phyloP scores from a whole-genome alignment of 2,888 invertebrate genomes.

The Acrobeloides nanus region DNA sequence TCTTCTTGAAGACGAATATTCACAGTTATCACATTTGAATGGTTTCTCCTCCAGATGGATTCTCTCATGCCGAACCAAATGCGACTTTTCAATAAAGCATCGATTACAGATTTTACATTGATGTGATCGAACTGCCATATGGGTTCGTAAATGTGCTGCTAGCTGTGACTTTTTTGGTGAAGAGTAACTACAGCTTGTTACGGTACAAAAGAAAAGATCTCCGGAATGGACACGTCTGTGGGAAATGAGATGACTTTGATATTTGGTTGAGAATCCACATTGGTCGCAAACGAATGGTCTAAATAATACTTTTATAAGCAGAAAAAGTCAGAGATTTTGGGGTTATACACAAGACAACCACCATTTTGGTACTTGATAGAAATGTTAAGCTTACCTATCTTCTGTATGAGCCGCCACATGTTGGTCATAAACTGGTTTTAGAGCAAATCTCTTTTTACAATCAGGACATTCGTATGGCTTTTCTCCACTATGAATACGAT shows the following conservation, averaged over 20 bases:
- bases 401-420: conserved; percentile 62
- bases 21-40: conserved; percentile 64
- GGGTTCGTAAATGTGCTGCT: conserved; percentile 63
- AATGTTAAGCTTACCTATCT: conserved; percentile 61
- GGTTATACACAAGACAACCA: conserved; percentile 15
- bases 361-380: conserved; percentile 22
- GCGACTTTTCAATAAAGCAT: conserved; percentile 66
- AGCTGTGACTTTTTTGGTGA: conserved; percentile 65
- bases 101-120: conserved; percentile 60
- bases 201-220: conserved; percentile 63
- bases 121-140: conserved; percentile 60
- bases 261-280: conserved; percentile 67
- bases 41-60: conserved; percentile 64
- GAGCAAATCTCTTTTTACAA: conserved; percentile 56
- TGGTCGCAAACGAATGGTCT: conserved; percentile 64
- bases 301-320: conserved; percentile 9
- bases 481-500: conserved; percentile 61
- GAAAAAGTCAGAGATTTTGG: neutral
- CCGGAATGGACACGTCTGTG: conserved; percentile 66
- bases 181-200: conserved; percentile 62
- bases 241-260: conserved; percentile 63
- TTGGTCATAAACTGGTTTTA: conserved; percentile 20
- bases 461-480: conserved; percentile 60
- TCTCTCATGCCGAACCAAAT: conserved; percentile 65
- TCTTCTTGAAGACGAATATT: conserved; percentile 64